Evolutionary conservation across 1,140 invertebrate genomes (phyloP), one percentile per base, ranked within the genome.

Genomic region (Cydia strobilella): DNA sequence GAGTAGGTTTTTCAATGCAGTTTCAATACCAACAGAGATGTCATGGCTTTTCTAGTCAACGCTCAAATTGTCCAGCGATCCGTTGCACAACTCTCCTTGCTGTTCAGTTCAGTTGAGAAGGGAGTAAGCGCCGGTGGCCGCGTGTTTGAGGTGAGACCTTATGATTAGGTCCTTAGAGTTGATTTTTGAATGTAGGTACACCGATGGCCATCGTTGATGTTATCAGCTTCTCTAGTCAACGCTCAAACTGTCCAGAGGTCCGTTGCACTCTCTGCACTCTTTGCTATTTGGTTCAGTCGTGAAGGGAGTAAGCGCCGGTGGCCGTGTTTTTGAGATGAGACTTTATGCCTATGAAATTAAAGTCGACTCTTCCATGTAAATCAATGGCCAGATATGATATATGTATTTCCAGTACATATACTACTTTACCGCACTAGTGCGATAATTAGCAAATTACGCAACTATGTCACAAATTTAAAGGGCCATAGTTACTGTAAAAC

Each of bases 121-220:
- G 98, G 97, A 15, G 87, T 97, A 65, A 96, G 96, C 75, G 96
- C 98, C 63, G 98, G 97, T 1, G 95, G 96, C 3, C 93, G 98
- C 78, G 95, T 99, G 27, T 98, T 98, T 93, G 97, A 99, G 94
- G 95, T 96, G 39, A 74, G 79, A 10, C 18, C 62, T 74, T 76
- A 54, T 51, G 45, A 12, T 12, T 62, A 74, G 3, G 51, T 3
- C 0, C 0, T 74, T 39, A 74, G 27, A 31, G 48, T 73, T 3
- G n/a, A 65, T 12, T 39, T 23, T 54, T 15, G 12, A 45, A 45
- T 45, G 42, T 0, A 45, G 42, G 9, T 54, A 75, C 35, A 27
- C 76, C 39, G 7, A 73, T 54, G 51, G 15, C n/a, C 54, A 54
- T 18, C n/a, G 5, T 5, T n/a, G 7, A 54, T 1, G 51, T 54